Conservation (phyloP, 1,140 invertebrate species). For the Zaprionus camerounensis region DNA sequence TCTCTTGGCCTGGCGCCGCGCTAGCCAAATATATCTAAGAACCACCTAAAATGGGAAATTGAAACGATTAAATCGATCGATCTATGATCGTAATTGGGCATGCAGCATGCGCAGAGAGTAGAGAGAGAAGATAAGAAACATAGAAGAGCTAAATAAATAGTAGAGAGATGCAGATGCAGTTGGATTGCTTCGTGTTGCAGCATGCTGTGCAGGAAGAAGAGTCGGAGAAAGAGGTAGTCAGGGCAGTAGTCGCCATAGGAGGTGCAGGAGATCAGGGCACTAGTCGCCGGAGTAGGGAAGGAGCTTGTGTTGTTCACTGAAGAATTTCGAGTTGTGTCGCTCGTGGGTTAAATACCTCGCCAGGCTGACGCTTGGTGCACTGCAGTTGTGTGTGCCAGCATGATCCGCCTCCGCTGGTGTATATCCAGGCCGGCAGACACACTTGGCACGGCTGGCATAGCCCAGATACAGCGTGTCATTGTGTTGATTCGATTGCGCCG, state of each 20-base stretch:
- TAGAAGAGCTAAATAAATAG: background rate
- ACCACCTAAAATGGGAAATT: conserved; percentile 78
- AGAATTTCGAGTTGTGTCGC: conserved; percentile 74
- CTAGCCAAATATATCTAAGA: conserved; percentile 83
- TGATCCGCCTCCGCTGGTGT: conserved; percentile 70
- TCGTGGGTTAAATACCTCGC: conserved; percentile 86
- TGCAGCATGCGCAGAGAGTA: conserved; percentile 29
- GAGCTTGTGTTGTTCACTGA: conserved; percentile 55
- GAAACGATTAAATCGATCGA: conserved; percentile 62
- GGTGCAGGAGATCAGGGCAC: conserved; percentile 6
- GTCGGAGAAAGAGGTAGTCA: background rate
- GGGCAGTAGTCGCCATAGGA: conserved; percentile 9
- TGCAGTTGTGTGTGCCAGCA: conserved; percentile 75
- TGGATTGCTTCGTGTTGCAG: no score
- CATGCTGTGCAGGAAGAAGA: background rate
- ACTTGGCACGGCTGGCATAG: conserved; percentile 85
- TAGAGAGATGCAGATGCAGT: conserved; percentile 10
- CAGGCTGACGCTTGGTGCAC: conserved; percentile 85
- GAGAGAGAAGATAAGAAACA: conserved; percentile 5
- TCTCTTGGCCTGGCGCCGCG: conserved; percentile 41
- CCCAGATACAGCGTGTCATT: conserved; percentile 52
- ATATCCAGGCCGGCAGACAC: conserved; percentile 90
- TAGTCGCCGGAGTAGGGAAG: conserved; percentile 29
- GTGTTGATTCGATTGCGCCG: conserved; percentile 45
- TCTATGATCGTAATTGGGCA: conserved; percentile 24